phyloP scores from a whole-genome alignment of 1,140 invertebrate genomes.

The Drosophila nannoptera region DNA sequence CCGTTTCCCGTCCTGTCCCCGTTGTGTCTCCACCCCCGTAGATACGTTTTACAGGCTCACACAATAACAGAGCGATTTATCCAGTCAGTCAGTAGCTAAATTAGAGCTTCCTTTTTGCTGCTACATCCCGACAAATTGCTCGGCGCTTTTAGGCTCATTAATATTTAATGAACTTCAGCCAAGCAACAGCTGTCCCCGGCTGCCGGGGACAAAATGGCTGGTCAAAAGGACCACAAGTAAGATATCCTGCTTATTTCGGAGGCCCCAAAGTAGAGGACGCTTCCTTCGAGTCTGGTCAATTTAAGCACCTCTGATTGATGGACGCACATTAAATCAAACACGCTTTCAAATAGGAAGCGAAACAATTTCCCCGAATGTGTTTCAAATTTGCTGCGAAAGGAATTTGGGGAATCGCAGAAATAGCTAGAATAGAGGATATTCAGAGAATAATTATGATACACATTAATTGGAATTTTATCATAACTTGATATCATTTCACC shows the following conservation, averaged over 20 bases:
- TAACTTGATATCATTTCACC: too few relatives aligned
- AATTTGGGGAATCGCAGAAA: too few relatives aligned
- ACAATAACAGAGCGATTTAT: constrained; percentile 53
- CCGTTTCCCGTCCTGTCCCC: not conserved
- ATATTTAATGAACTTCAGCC: constrained; percentile 65
- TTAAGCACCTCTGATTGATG: constrained; percentile 51
- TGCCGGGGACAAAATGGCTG: constrained; percentile 21
- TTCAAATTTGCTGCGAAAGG: not conserved
- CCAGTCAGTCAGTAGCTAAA: constrained; percentile 20
- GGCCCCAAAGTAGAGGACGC: constrained; percentile 6
- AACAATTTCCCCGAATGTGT: constrained; percentile 3
- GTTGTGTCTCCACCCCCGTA: not conserved
- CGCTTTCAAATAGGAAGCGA: constrained; percentile 1
- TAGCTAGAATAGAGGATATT: too few relatives aligned
- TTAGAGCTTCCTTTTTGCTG: constrained; percentile 38
- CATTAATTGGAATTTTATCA: not conserved
- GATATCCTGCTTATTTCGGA: constrained; percentile 8
- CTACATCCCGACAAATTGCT: constrained; percentile 48
- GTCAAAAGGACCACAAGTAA: constrained; percentile 43
- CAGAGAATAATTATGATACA: too few relatives aligned
- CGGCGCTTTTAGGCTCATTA: constrained; percentile 63
- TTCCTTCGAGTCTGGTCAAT: constrained; percentile 36
- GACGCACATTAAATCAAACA: constrained; percentile 16
- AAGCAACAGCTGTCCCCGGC: constrained; percentile 50
- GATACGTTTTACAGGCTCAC: not conserved